phyloP scores from a whole-genome alignment of 2,113 vertebrate genomes.

The Lophius piscatorius region DNA sequence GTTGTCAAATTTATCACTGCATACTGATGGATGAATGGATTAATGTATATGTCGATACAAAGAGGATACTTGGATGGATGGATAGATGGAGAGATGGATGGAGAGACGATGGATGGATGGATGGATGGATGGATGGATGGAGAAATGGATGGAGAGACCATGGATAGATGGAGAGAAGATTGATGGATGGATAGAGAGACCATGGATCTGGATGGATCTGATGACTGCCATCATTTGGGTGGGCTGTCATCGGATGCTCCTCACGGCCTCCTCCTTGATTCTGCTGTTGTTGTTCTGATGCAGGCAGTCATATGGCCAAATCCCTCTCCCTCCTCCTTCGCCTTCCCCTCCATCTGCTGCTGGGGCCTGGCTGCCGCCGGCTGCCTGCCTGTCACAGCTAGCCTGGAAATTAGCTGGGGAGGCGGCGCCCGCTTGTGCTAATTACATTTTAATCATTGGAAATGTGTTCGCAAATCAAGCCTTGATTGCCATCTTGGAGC shows the following conservation, averaged over 20 bases:
- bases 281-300: constrained; percentile 96
- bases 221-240: too few relatives aligned
- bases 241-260: constrained; percentile 89
- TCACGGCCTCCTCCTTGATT: constrained; percentile 73
- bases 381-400: constrained; percentile 99
- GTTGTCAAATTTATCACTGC: too few relatives aligned
- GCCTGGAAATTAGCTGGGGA: constrained; percentile 99
- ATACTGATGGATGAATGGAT: too few relatives aligned
- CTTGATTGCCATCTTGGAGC: constrained; percentile 99
- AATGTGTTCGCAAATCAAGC: constrained; percentile 99
- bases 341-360: constrained; percentile 99
- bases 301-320: constrained; percentile 94
- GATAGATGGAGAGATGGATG: too few relatives aligned
- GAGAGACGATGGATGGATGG: too few relatives aligned
- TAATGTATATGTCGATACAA: too few relatives aligned
- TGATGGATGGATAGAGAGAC: too few relatives aligned
- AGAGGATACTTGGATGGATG: too few relatives aligned
- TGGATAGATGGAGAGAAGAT: too few relatives aligned
- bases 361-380: constrained; percentile 93
- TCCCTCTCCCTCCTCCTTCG: constrained; percentile 89
- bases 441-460: constrained; percentile 99
- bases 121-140: too few relatives aligned
- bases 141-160: too few relatives aligned
- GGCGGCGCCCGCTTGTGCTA: constrained; percentile 99
- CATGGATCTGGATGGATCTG: too few relatives aligned